Base-by-base conservation (phyloP, 1,140 invertebrate species). In the Drosophila pectinifera region DNA sequence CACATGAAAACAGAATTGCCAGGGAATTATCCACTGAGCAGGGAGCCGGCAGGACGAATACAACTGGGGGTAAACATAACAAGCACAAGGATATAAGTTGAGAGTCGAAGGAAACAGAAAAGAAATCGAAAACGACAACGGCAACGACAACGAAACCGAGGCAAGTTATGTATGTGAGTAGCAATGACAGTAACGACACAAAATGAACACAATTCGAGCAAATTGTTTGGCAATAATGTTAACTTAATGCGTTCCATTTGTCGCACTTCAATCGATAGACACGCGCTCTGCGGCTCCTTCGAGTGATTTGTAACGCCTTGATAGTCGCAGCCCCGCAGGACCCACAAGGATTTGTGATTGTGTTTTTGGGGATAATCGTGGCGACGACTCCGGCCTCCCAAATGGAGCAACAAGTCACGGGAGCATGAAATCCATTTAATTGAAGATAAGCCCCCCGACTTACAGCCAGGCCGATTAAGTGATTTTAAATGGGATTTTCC, bases 181-280 rank as follows among this genome's bases (percentile, higher is more conserved):
- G 63, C 73, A 70, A 70, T 67, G 72, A 84, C 77, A 85, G 81
- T 59, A 80, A 80, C 78, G 73, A 80, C 59, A 77, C 63, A 68
- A 88, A 89, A 89, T 89, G 88, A 89, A 89, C 80, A 90, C 85
- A 80, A 80, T 89, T 80, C 42, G 49, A 89, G 73, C 84, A 90
- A 89, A 89, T 89, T 89, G 85, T 89, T 89, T 89, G 84, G 85
- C 84, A 89, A 89, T 89, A 89, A 89, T 89, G 84, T 89, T 89
- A 90, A 90, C 80, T 80, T 90, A 89, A 89, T 89, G 85, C 65
- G 80, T 89, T 89, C 85, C 84, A 89, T 88, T 89, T 89, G 79
- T 88, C 84, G 83, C 84, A 83, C 85, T 83, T 69, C 70, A 76
- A 82, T 76, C 75, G 79, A 86, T 83, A 85, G 73, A 85, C 78